Evolutionary conservation across 2,888 invertebrate species (phyloP).

Genomic region (Parnassius smintheus): DNA sequence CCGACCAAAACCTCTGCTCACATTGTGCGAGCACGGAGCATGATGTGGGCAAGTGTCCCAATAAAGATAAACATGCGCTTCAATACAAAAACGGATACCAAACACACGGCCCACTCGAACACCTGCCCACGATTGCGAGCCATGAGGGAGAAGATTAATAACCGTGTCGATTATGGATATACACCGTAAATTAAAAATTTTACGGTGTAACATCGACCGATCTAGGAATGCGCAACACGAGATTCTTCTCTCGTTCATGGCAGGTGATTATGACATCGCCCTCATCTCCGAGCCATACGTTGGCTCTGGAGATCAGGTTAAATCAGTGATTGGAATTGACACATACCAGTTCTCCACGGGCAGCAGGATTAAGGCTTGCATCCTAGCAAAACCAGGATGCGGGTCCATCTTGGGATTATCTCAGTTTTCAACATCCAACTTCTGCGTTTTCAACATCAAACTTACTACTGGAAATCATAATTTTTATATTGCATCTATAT

Average conservation of each 20-base stretch:
- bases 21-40: neutral
- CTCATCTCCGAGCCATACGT: constrained; percentile 1
- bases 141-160: neutral
- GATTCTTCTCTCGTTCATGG: neutral
- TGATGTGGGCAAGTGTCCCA: too few relatives aligned
- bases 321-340: neutral
- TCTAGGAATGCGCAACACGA: too few relatives aligned
- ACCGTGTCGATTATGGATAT: neutral
- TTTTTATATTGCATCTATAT: neutral
- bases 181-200: neutral
- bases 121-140: neutral
- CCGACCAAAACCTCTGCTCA: neutral
- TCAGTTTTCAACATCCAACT: neutral
- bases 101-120: neutral
- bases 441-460: too few relatives aligned
- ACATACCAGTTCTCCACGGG: neutral
- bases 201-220: too few relatives aligned
- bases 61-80: too few relatives aligned
- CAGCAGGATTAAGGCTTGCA: constrained; percentile 1
- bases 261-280: neutral
- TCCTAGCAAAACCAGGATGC: neutral
- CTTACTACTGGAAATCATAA: neutral
- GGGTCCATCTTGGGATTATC: neutral
- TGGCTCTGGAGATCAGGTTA: neutral
- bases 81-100: neutral